phyloP scores from a whole-genome alignment of 2,113 vertebrate species.

The crab-eating macaque (Macaca fascicularis) region DNA sequence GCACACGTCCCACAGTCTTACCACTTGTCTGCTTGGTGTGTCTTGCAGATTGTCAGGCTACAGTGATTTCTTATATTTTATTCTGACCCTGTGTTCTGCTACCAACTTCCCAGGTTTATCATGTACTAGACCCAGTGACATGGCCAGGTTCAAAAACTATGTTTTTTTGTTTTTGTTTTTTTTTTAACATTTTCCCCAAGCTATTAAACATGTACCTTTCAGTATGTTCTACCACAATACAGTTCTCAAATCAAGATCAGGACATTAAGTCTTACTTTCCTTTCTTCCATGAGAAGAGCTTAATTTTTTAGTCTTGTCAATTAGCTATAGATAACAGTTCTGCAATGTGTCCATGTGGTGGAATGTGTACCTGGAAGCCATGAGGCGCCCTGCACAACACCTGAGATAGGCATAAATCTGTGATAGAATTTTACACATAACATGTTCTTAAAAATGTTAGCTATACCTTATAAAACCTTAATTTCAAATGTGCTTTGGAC shows the following conservation, averaged over 20 bases:
- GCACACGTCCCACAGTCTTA: background rate
- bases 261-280: background rate
- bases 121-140: background rate
- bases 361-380: background rate
- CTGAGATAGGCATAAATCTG: background rate
- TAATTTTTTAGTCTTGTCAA: background rate
- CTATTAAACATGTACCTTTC: background rate
- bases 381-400: background rate
- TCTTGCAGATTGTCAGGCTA: background rate
- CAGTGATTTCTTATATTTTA: background rate
- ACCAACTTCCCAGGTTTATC: background rate
- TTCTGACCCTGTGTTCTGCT: background rate
- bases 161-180: background rate
- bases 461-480: background rate
- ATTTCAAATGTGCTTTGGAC: background rate
- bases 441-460: background rate
- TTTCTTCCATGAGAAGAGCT: background rate
- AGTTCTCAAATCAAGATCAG: background rate
- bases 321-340: background rate
- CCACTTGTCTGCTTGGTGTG: too few species aligned
- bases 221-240: background rate
- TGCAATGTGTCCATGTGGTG: background rate
- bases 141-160: background rate
- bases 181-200: background rate
- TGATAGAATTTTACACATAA: background rate